These are phyloP conservation scores for Iselma pallidipennis DNA, from an alignment of 2,888 invertebrate species.

Conservation along the genomic window DNA sequence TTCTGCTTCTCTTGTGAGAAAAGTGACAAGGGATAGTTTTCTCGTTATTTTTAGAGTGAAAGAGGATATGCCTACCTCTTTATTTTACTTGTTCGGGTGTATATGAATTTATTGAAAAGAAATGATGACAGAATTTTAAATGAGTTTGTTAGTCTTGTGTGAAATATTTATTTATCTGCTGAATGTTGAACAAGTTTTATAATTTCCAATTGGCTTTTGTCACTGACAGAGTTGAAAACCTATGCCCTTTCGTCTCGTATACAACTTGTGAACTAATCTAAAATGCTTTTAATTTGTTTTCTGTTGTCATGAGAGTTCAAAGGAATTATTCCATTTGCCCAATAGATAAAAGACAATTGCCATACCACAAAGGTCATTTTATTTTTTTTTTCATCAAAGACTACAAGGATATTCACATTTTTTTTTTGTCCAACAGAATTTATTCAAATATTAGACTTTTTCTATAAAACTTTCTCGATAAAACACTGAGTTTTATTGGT, in stretches of 20 bases:
- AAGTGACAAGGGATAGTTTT: no score
- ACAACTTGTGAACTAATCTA: constrained; percentile 33
- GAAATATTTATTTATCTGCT: no score
- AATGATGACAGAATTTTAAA: no score
- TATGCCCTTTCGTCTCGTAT: no score
- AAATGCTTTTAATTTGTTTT: constrained; percentile 41
- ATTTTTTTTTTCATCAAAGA: constrained; percentile 4
- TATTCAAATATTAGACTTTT: no score
- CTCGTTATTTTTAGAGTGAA: no score
- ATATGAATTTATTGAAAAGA: no score
- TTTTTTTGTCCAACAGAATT: background rate
- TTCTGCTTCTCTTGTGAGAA: no score
- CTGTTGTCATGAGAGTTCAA: constrained; percentile 31
- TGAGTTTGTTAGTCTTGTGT: no score
- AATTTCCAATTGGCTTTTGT: constrained; percentile 27
- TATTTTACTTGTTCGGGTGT: no score
- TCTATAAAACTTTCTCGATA: no score
- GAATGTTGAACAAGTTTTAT: constrained; percentile 1
- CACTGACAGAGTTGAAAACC: constrained; percentile 15
- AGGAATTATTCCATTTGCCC: constrained; percentile 34
- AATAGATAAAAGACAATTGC: constrained; percentile 34
- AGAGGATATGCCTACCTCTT: no score
- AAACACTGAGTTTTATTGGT: background rate
- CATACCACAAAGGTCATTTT: background rate
- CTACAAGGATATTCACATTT: background rate